A percentile compares a stretch with the other conserved stretches of the same genome.
phyloP scores from a whole-genome alignment of 2,888 invertebrate species.

The Zelleria hepariella region DNA sequence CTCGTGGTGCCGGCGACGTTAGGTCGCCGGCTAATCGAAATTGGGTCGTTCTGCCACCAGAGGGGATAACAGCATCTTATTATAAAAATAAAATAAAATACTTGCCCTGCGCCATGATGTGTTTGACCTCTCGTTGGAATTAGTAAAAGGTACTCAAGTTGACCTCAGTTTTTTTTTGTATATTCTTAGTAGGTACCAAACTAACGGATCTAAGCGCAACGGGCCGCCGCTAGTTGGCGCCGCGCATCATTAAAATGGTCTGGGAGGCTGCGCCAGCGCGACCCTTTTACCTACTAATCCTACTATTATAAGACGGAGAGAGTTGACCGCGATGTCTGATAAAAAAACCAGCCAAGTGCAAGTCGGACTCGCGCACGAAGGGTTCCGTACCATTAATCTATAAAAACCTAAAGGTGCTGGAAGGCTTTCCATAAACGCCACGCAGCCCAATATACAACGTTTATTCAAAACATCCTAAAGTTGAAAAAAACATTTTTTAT shows the following conservation, averaged over 20 bases:
- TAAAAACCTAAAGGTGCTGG: too few relatives aligned
- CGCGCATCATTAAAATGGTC: slow-evolving; percentile 43
- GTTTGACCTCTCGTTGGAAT: too few relatives aligned
- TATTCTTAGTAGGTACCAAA: not conserved
- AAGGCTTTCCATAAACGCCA: not conserved
- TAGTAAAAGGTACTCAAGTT: too few relatives aligned
- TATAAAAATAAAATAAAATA: too few relatives aligned
- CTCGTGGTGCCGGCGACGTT: too few relatives aligned
- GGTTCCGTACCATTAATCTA: not conserved
- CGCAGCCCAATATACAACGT: not conserved
- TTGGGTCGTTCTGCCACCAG: too few relatives aligned
- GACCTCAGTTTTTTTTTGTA: too few relatives aligned
- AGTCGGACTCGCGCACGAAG: not conserved
- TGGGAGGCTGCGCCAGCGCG: slow-evolving; percentile 19
- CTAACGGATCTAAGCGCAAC: not conserved
- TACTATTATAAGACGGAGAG: not conserved
- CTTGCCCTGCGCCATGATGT: too few relatives aligned
- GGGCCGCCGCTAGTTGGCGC: slow-evolving; percentile 42
- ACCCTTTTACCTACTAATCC: not conserved
- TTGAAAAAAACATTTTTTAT: too few relatives aligned
- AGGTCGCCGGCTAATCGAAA: too few relatives aligned
- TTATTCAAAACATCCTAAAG: not conserved
- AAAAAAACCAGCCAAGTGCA: not conserved
- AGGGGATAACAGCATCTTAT: too few relatives aligned
- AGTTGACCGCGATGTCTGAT: not conserved